Evolutionary conservation across 2,888 invertebrate species (phyloP).

Genomic region (Apotomis capreana): DNA sequence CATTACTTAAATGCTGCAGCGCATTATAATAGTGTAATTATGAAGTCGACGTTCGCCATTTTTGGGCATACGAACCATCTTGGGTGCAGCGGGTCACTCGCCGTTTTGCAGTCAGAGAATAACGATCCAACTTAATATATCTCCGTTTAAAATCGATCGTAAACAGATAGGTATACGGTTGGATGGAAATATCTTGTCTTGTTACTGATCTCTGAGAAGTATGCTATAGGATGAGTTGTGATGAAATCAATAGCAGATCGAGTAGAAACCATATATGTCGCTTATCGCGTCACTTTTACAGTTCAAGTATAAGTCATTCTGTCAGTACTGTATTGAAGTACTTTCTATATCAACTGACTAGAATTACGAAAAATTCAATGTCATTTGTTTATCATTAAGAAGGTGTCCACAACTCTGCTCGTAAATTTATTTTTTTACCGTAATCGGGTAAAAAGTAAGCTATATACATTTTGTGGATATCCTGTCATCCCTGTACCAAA

Average conservation of each 20-base stretch:
- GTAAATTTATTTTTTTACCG: too few species aligned
- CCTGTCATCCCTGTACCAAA: too few species aligned
- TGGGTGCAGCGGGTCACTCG: background rate
- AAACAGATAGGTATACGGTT: background rate
- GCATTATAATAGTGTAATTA: slow-evolving; percentile 13
- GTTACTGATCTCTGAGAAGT: too few species aligned
- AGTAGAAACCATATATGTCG: background rate
- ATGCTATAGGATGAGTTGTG: background rate
- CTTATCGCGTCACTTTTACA: background rate
- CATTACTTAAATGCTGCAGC: background rate
- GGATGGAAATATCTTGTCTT: too few species aligned
- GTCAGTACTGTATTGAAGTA: too few species aligned
- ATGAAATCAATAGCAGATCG: slow-evolving; percentile 3
- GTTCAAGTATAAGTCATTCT: too few species aligned
- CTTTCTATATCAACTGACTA: too few species aligned
- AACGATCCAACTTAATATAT: background rate
- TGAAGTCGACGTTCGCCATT: slow-evolving; percentile 3
- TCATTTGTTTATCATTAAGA: too few species aligned
- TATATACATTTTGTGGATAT: too few species aligned
- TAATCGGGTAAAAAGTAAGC: too few species aligned
- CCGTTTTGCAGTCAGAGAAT: background rate
- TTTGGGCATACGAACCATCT: slow-evolving; percentile 5
- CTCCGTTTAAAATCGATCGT: background rate
- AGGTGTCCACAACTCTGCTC: too few species aligned
- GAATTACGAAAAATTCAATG: too few species aligned